A percentile compares a stretch with the other conserved stretches of the same genome.
phyloP scores from a whole-genome alignment of 2,797 vertebrate species.

The Phalloptychus januarius region DNA sequence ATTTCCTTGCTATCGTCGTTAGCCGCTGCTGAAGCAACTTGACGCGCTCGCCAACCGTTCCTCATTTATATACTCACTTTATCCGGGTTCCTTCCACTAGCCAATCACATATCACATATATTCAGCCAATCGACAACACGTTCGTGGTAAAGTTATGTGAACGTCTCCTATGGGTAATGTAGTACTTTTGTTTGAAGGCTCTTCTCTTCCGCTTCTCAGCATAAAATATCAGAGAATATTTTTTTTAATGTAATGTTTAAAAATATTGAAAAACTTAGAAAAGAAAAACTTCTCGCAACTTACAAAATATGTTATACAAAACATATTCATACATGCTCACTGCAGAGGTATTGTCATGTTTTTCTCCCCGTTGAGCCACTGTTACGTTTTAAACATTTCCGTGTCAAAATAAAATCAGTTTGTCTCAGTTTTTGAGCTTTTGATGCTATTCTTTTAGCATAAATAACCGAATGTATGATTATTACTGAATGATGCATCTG shows the following conservation, averaged over 20 bases:
- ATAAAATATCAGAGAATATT: neutral
- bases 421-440: neutral
- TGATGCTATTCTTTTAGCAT: neutral
- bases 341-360: neutral
- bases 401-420: neutral
- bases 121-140: constrained; percentile 52
- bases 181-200: constrained; percentile 30
- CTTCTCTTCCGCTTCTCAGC: neutral
- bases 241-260: neutral
- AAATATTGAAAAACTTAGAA: neutral
- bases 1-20: neutral
- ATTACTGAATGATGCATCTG: neutral
- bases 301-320: neutral
- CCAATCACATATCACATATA: constrained; percentile 52
- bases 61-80: constrained; percentile 5
- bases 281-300: neutral
- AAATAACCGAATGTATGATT: neutral
- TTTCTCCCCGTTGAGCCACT: neutral
- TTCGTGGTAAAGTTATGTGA: neutral
- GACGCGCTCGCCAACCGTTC: constrained; percentile 49
- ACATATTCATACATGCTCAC: neutral
- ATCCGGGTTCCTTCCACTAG: constrained; percentile 68
- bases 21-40: constrained; percentile 57
- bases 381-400: neutral
- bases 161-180: constrained; percentile 49